Base-by-base conservation (phyloP, 1,140 invertebrate genomes). In the Drosophila grimshawi region DNA sequence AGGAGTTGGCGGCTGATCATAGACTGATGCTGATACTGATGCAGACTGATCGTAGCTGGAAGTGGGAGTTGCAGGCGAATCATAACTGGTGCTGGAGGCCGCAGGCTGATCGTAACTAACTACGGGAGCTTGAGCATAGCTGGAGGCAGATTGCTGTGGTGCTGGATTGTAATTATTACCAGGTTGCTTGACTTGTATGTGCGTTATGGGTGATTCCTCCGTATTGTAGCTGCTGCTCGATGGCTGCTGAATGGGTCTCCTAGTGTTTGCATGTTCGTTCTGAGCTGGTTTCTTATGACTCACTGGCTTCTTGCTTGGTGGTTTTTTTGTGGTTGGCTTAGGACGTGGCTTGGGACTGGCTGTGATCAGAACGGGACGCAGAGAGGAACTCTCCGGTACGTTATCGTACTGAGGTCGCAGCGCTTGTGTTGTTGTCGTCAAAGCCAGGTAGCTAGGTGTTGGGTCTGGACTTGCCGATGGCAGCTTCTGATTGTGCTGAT, bases 321-420 rank as follows among this genome's bases (percentile, higher is more conserved):
- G 57, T 27, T 81, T 67, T 59, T 85, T 90, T 5, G 70, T 81
- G 5, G 7, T 76, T 1, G 81, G 81, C 68, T 76, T 80, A 3
- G 85, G 85, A 3, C 78, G 69, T 3, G 85, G 85, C 30, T 65
- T 80, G n/a, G 86, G 78, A 3, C 78, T 80, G 4, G 86, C 86
- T 0, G 86, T 90, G 0, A 90, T 77, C 11, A 90, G 33, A 0
- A 77, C 71, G 0, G 86, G 86, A 10, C 86, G 78, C n/a, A 69
- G 49, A 8, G 86, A 81, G 45, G 86, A 86, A 7, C 8, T 64
- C 1, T 67, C 73, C 41, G n/a, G 37, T 0, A 33, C 32, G 0
- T 19, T 10, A 3, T 75, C 81, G 39, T 89, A 89, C 7, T 89
- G 85, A 1, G 85, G 85, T 2, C 81, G 78, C 33, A 68, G 71